A percentile compares a stretch with the other conserved stretches of the same genome.
phyloP scores from a whole-genome alignment of 1,140 invertebrate species.

The Lasioglossum baleicum region DNA sequence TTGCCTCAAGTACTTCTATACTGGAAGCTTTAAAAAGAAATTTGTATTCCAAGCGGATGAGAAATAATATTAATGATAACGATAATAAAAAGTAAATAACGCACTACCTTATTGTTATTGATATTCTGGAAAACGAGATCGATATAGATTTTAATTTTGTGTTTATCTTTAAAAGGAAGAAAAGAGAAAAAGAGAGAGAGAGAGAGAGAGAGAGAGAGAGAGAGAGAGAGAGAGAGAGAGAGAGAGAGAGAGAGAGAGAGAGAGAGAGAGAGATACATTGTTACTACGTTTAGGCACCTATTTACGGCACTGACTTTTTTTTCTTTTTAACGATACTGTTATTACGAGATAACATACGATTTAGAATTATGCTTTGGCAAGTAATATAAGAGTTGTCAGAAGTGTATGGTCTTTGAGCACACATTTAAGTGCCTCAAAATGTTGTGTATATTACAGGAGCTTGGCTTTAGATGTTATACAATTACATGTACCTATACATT shows the following conservation, averaged over 20 bases:
- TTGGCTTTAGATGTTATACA: constrained; percentile 76
- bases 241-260: too few species aligned
- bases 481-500: constrained; percentile 78
- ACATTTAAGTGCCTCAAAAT: constrained; percentile 80
- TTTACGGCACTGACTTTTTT: constrained; percentile 73
- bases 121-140: constrained; percentile 73
- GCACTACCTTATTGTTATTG: constrained; percentile 52
- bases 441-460: constrained; percentile 78
- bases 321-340: constrained; percentile 74
- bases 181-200: constrained; percentile 41
- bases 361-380: constrained; percentile 77
- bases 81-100: not conserved
- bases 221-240: constrained; percentile 46
- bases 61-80: not conserved
- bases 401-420: constrained; percentile 78
- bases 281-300: constrained; percentile 57
- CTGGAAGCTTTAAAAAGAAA: constrained; percentile 40
- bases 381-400: constrained; percentile 72
- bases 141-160: constrained; percentile 38
- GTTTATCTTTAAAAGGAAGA: constrained; percentile 40
- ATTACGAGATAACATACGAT: constrained; percentile 73
- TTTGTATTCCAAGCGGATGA: constrained; percentile 25
- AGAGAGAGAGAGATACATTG: constrained; percentile 37
- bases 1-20: constrained; percentile 22
- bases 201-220: too few species aligned